Percentiles rank a stretch among this genome's conserved stretches.
These are phyloP conservation scores for Meandrina meandrites DNA, from an alignment of 92 coral and sea anemone genomes.

Conservation along the genomic window DNA sequence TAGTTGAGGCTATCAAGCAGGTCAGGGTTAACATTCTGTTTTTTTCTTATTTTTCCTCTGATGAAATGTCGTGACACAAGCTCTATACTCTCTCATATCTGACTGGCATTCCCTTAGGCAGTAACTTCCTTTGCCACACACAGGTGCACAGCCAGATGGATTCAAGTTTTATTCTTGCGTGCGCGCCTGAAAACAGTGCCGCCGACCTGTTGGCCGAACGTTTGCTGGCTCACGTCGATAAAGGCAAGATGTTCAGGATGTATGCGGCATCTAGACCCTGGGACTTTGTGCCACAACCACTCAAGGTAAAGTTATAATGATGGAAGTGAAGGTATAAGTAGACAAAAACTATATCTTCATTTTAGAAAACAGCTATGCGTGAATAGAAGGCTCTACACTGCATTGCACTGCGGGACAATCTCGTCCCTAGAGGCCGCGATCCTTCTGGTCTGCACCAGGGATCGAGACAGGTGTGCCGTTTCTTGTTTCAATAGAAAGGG, in stretches of 20 bases:
- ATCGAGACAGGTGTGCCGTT: too few relatives aligned
- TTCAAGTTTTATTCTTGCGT: constrained; percentile 68
- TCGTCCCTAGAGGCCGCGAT: too few relatives aligned
- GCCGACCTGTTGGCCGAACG: constrained; percentile 83
- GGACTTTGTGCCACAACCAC: constrained; percentile 65
- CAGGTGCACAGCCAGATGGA: constrained; percentile 60
- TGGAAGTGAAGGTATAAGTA: too few relatives aligned
- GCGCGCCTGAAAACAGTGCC: constrained; percentile 89
- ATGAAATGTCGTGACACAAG: too few relatives aligned
- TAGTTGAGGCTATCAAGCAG: constrained; percentile 86
- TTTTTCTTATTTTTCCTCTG: not conserved
- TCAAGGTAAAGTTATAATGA: constrained; percentile 51
- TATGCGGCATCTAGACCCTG: constrained; percentile 81
- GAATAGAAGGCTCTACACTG: not conserved
- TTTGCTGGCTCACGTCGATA: constrained; percentile 66
- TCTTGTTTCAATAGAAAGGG: too few relatives aligned
- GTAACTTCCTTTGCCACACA: not conserved
- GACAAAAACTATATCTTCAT: too few relatives aligned
- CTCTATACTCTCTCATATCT: not conserved
- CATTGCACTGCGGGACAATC: not conserved
- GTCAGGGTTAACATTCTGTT: constrained; percentile 36
- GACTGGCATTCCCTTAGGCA: not conserved
- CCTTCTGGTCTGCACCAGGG: too few relatives aligned
- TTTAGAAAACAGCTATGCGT: not conserved
- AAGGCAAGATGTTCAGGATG: constrained; percentile 72